Evolutionary conservation across 1,140 invertebrate genomes (phyloP).

Genomic region (Drosophila simulans): DNA sequence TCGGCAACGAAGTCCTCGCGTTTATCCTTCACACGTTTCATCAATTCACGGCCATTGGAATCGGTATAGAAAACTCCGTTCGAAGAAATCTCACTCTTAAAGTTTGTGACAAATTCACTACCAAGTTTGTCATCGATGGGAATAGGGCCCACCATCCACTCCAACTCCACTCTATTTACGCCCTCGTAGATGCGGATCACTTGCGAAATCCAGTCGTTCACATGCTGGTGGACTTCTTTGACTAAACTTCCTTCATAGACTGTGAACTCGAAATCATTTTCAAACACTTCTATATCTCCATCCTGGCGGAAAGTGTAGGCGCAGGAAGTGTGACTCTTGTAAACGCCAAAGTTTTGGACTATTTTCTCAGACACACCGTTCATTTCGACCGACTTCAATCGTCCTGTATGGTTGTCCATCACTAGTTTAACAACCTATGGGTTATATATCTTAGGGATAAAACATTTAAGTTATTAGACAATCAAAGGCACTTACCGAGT

Average conservation of each 20-base stretch:
- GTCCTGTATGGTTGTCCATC: conserved; percentile 75
- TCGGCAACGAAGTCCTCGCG: conserved; percentile 90
- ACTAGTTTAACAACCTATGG: conserved; percentile 50
- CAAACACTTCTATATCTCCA: conserved; percentile 81
- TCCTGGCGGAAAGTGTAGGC: conserved; percentile 95
- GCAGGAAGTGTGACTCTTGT: conserved; percentile 90
- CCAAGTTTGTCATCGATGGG: conserved; percentile 91
- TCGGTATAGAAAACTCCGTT: conserved; percentile 94
- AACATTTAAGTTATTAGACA: background rate
- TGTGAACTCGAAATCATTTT: conserved; percentile 84
- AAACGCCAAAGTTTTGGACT: conserved; percentile 91
- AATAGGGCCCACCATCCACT: conserved; percentile 97
- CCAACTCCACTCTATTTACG: conserved; percentile 91
- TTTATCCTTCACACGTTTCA: conserved; percentile 90
- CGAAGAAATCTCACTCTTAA: conserved; percentile 88
- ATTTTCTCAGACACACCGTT: conserved; percentile 77
- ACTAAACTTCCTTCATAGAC: conserved; percentile 88
- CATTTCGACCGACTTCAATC: conserved; percentile 86
- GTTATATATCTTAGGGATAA: background rate
- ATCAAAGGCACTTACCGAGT: conserved; percentile 42
- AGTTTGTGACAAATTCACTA: conserved; percentile 93
- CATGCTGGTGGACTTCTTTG: conserved; percentile 92
- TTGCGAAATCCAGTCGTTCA: conserved; percentile 92
- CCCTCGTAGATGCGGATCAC: conserved; percentile 90
- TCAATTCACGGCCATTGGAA: conserved; percentile 95